phyloP scores from a whole-genome alignment of 2,113 vertebrate species.

The Anoura caudifer region DNA sequence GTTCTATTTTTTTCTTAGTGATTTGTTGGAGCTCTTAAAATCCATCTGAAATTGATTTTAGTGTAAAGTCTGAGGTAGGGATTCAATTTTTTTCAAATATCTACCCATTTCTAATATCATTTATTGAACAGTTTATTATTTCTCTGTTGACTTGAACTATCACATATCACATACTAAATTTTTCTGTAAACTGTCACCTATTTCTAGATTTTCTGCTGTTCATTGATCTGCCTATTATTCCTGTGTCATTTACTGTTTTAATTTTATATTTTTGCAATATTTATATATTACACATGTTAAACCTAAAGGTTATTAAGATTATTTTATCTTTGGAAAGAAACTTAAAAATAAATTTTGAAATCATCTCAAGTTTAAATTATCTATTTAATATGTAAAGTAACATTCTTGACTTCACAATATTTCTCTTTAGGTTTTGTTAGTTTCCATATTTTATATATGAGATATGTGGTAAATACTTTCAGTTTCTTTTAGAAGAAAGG shows the following conservation, averaged over 20 bases:
- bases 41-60: not conserved
- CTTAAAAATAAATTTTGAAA: slow-evolving; percentile 8
- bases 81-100: not conserved
- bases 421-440: slow-evolving; percentile 2
- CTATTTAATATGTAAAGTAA: not conserved
- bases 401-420: not conserved
- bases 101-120: not conserved
- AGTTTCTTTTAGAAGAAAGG: not conserved
- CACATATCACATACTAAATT: not conserved
- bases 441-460: not conserved
- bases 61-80: not conserved
- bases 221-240: not conserved
- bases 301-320: not conserved
- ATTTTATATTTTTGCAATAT: not conserved
- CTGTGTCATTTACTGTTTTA: not conserved
- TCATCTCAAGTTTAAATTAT: not conserved
- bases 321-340: slow-evolving; percentile 33
- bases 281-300: not conserved
- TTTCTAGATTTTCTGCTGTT: not conserved
- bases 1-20: not conserved
- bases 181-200: not conserved
- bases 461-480: not conserved
- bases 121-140: slow-evolving; percentile 14
- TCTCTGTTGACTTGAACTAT: not conserved
- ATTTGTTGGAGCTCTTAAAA: not conserved